Evolutionary conservation across 2,888 invertebrate genomes (phyloP), one percentile per base, ranked within the genome.

Genomic region (Unio pictorum): DNA sequence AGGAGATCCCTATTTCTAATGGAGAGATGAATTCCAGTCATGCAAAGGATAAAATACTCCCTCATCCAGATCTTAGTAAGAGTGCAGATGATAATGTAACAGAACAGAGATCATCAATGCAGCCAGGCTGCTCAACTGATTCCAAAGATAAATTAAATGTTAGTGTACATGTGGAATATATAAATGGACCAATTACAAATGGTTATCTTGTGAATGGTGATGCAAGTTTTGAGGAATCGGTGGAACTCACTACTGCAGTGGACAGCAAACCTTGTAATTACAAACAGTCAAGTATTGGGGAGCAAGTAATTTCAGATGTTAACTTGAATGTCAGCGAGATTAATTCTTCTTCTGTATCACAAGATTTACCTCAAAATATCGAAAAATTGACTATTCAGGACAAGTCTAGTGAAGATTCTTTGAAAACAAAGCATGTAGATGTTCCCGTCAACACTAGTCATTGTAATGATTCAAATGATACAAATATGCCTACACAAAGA

Each of bases 121-220:
- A 58, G 58, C 58, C 58, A 58, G 58, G 23, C 8, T n/a, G n/a
- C 20, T 58, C 58, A n/a, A 7, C 58, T 45, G 11, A 59, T 59
- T n/a, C 59, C 18, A 17, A 1, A 59, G 23, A 23, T 23, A 59
- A 59, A 26, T 26, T 26, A 59, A 26, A 59, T 59, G 26, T 59
- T 59, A 59, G 26, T 59, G 26, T 59, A 59, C 20, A 18, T 2
- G n/a, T 26, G 17, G 59, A 59, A 23, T n/a, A n/a, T 28, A 30
- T 23, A 8, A 55, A 64, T 64, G 57, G 61, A 28, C 60, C 66
- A 66, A 54, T 55, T 15, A 15, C 8, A 20, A 55, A 26, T 6
- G 17, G n/a, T 61, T 61, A 34, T 67, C n/a, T 61, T 26, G 60
- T 60, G 54, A 56, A 30, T 26, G 28, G 30, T 20, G 61, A 61